A percentile compares a stretch with the other conserved stretches of the same genome.
These are phyloP conservation scores for Tragelaphus eurycerus DNA, from an alignment of 2,797 vertebrate species.

Conservation along the genomic window DNA sequence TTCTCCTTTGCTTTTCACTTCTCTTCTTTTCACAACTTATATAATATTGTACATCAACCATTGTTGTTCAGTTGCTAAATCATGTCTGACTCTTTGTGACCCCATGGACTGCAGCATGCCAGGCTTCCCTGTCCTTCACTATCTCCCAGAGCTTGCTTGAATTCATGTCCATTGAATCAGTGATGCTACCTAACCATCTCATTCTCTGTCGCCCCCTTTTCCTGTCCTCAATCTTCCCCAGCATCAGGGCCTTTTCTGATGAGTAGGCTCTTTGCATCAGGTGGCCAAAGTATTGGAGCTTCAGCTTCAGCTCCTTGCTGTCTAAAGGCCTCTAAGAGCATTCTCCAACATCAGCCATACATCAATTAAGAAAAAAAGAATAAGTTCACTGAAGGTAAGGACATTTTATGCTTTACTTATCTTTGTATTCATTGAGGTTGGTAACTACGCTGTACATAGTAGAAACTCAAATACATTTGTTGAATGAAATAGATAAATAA, in stretches of 20 bases:
- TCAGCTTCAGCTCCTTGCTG: background rate
- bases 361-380: background rate
- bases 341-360: background rate
- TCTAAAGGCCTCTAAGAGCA: background rate
- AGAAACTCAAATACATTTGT: background rate
- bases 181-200: background rate
- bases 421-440: background rate
- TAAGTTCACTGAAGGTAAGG: background rate
- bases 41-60: background rate
- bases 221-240: background rate
- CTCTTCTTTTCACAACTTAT: background rate
- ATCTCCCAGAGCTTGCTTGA: background rate
- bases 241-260: background rate
- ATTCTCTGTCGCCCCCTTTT: background rate
- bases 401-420: background rate
- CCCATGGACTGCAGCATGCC: background rate
- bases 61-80: background rate
- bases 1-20: too few species aligned
- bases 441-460: background rate
- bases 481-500: background rate
- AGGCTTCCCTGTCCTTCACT: background rate
- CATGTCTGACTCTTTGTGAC: background rate
- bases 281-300: background rate
- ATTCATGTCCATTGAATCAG: background rate
- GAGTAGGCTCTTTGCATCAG: background rate